Base-by-base conservation (phyloP, 1,140 invertebrate species). In the Hypsibius dujardini region DNA sequence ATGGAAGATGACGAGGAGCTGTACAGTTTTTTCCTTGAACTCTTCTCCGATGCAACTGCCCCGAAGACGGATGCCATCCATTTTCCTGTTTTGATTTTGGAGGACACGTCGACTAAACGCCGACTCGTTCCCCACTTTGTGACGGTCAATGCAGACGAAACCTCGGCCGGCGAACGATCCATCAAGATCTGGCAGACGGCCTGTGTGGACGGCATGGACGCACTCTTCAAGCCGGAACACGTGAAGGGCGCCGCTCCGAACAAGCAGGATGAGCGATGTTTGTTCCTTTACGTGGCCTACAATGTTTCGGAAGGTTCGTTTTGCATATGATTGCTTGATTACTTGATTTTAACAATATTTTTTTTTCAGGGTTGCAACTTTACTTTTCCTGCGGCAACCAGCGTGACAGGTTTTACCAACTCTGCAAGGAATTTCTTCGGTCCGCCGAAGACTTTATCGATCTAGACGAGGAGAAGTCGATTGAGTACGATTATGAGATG, bases 281-380 rank as follows among this genome's bases (percentile, higher is more conserved):
- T 98, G 1, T 98, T 97, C 80, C 83, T 99, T 0, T 99, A 98
- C 79, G 95, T 98, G 45, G 90, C 95, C 79, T 89, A 96, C 78
- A 97, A 97, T 71, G 77, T 79, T 77, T 96, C 92, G 2, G 92
- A 96, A 78, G 94, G 97, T 82, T n/a, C n/a, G n/a, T n/a, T n/a
- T n/a, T n/a, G n/a, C n/a, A n/a, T n/a, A n/a, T n/a, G n/a, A n/a
- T n/a, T n/a, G n/a, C n/a, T n/a, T n/a, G n/a, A n/a, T n/a, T n/a
- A n/a, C n/a, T n/a, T n/a, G n/a, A n/a, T n/a, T n/a, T n/a, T n/a
- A n/a, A n/a, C n/a, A n/a, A n/a, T n/a, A n/a, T n/a, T n/a, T n/a
- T n/a, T n/a, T n/a, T n/a, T n/a, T n/a, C n/a, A n/a, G n/a, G n/a
- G n/a, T 98, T 98, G 81, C 95, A 98, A 85, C 94, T 98, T 81